phyloP scores from a whole-genome alignment of 2,888 invertebrate species.

The Nymphalis urticae region DNA sequence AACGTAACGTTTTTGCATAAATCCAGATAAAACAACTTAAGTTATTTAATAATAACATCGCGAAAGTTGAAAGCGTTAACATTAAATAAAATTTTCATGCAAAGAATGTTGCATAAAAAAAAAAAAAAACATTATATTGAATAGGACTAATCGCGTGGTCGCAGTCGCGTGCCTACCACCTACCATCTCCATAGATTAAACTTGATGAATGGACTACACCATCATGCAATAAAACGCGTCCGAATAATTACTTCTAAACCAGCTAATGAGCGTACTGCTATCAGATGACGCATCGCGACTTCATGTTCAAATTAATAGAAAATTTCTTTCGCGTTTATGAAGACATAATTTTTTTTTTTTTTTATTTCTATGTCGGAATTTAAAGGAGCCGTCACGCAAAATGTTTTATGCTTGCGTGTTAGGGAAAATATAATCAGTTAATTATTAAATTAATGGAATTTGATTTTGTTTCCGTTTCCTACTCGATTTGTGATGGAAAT shows the following conservation, averaged over 20 bases:
- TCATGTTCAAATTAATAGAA: background rate
- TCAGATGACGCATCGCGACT: slow-evolving; percentile 1
- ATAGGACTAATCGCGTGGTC: slow-evolving; percentile 18
- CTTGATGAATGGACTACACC: slow-evolving; percentile 14
- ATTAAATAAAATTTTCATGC: too few relatives aligned
- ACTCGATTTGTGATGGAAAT: background rate
- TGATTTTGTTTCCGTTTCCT: too few relatives aligned
- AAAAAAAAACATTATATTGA: slow-evolving; percentile 1
- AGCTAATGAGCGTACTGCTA: background rate
- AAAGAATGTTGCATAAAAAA: background rate
- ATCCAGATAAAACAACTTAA: too few relatives aligned
- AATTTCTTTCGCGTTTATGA: background rate
- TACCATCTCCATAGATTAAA: slow-evolving; percentile 18
- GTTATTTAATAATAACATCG: too few relatives aligned
- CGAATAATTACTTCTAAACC: background rate
- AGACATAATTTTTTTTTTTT: background rate
- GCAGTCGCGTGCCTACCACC: slow-evolving; percentile 16
- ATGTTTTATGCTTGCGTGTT: slow-evolving; percentile 3
- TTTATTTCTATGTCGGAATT: slow-evolving; percentile 4
- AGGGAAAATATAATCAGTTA: background rate
- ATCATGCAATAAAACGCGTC: background rate
- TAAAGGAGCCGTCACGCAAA: background rate
- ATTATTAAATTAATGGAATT: background rate
- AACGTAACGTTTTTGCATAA: too few relatives aligned
- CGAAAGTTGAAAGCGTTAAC: too few relatives aligned